These are phyloP conservation scores for Nasua narica DNA, from an alignment of 2,797 vertebrate genomes.

Conservation along the genomic window DNA sequence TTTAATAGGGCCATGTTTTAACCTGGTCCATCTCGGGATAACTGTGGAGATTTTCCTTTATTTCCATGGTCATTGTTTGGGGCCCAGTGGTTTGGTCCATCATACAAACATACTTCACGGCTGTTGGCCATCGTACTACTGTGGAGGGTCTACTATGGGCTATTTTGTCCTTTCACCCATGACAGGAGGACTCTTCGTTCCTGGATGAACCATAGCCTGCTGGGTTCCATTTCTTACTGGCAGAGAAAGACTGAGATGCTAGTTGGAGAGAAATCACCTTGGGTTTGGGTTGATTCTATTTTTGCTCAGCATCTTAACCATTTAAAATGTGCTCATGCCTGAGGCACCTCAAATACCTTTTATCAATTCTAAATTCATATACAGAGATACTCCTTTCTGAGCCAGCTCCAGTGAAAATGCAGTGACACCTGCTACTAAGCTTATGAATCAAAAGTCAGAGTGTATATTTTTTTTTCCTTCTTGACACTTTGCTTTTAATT, in stretches of 20 bases:
- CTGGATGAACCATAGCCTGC: background rate
- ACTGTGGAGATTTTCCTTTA: background rate
- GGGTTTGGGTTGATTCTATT: conserved; percentile 1
- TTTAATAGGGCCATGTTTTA: background rate
- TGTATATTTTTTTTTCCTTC: background rate
- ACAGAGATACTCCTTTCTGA: background rate
- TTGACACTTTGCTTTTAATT: conserved; percentile 40
- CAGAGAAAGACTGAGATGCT: background rate
- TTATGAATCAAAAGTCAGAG: conserved; percentile 31
- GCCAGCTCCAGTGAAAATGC: background rate
- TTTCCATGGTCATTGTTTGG: background rate
- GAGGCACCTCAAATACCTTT: background rate
- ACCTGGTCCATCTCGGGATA: background rate
- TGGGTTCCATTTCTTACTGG: background rate
- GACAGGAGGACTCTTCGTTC: background rate
- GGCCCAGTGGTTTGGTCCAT: background rate
- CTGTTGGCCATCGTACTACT: background rate
- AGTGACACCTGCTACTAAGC: background rate
- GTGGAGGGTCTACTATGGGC: background rate
- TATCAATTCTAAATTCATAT: background rate
- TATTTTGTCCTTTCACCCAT: background rate
- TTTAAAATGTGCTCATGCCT: background rate
- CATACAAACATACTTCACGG: background rate
- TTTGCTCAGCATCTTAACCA: background rate
- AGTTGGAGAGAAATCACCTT: background rate